Conservation (phyloP, 2,113 vertebrate species). For the Poeciliopsis turrubarensis region DNA sequence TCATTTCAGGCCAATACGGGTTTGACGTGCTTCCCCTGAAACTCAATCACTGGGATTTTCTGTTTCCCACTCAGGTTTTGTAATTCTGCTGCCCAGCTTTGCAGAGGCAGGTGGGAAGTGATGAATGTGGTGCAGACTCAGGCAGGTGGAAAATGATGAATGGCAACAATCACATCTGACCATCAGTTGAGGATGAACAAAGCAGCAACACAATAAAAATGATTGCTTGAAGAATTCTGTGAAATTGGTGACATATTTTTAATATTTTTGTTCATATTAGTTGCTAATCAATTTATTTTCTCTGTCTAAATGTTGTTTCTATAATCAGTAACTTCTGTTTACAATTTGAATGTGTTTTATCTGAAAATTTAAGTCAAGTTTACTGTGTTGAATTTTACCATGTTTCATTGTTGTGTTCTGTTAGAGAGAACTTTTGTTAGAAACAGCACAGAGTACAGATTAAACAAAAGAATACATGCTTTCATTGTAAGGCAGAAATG, state of each 20-base stretch:
- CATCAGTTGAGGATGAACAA: slow-evolving; percentile 52
- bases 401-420: no score
- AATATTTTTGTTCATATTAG: no score
- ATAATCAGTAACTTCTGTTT: no score
- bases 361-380: no score
- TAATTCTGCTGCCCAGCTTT: slow-evolving; percentile 26
- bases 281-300: no score
- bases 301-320: no score
- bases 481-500: no score
- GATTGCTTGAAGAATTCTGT: slow-evolving; percentile 44
- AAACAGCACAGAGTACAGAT: no score
- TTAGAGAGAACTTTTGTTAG: no score
- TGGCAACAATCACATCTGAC: slow-evolving; percentile 68
- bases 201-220: slow-evolving; percentile 54
- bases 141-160: slow-evolving; percentile 70
- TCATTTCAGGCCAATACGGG: slow-evolving; percentile 52
- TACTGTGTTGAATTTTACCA: no score
- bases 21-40: slow-evolving; percentile 72
- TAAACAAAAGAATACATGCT: no score
- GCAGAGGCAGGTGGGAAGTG: slow-evolving; percentile 48
- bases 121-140: slow-evolving; percentile 49
- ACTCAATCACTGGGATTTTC: slow-evolving; percentile 69
- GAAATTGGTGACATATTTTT: slow-evolving; percentile 16
- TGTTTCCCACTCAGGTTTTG: slow-evolving; percentile 40
- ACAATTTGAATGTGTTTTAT: no score